A percentile compares a stretch with the other conserved stretches of the same genome.
Conservation (phyloP, 2,113 vertebrate genomes). For the Procavia capensis region DNA sequence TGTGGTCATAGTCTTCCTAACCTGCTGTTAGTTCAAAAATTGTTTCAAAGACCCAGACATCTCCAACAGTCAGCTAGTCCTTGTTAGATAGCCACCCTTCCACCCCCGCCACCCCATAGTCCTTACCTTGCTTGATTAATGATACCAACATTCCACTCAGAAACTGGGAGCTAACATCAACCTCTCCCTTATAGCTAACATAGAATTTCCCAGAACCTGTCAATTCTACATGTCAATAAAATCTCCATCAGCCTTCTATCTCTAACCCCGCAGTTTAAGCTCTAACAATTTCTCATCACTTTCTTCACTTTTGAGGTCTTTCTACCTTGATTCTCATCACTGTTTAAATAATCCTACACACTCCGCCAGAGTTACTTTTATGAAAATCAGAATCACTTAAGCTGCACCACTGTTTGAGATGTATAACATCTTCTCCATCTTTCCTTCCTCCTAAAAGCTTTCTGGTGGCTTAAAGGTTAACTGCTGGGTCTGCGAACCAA, state of each 20-base stretch:
- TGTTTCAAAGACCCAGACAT: conserved; percentile 23
- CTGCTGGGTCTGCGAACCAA: no score
- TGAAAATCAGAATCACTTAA: background rate
- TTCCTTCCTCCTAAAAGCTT: background rate
- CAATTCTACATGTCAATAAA: conserved; percentile 38
- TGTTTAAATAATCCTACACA: background rate
- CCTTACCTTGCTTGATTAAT: conserved; percentile 75
- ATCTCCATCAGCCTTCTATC: conserved; percentile 11
- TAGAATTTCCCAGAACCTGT: background rate
- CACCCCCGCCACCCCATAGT: no score
- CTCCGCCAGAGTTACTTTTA: background rate
- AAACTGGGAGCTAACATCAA: conserved; percentile 46
- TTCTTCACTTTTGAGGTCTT: background rate
- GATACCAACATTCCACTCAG: conserved; percentile 66
- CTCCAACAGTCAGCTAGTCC: background rate
- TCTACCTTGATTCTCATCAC: background rate
- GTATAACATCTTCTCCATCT: background rate
- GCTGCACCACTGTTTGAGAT: background rate
- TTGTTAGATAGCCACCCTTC: no score
- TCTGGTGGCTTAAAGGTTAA: no score
- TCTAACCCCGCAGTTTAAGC: background rate
- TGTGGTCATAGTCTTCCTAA: conserved; percentile 41
- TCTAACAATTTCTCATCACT: conserved; percentile 1
- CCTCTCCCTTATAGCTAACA: conserved; percentile 35
- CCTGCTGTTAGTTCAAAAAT: conserved; percentile 41